Evolutionary conservation across 1,140 invertebrate genomes (phyloP).

Genomic region (Drosophila athabasca): DNA sequence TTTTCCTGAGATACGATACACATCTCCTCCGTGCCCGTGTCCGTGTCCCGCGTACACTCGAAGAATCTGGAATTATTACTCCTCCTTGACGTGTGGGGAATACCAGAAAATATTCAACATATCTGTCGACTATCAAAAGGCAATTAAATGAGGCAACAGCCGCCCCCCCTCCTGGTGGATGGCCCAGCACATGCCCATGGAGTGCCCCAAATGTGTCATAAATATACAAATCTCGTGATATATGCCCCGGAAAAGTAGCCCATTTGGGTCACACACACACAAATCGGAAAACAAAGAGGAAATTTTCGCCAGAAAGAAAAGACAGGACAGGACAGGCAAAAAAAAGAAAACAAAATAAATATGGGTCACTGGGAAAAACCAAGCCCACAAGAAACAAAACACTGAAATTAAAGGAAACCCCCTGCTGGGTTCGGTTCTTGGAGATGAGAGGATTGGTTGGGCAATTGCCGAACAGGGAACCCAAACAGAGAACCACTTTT

Average conservation of each 20-base stretch:
- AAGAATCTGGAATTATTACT: conserved; percentile 22
- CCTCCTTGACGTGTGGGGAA: conserved; percentile 43
- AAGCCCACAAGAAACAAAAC: conserved; percentile 14
- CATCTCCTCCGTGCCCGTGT: not conserved
- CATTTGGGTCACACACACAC: conserved; percentile 12
- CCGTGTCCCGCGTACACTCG: conserved; percentile 12
- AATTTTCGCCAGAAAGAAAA: conserved; percentile 26
- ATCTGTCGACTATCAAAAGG: conserved; percentile 51
- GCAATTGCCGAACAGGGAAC: not conserved
- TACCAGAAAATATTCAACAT: not conserved
- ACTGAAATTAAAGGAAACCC: not conserved
- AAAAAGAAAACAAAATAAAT: conserved; percentile 31
- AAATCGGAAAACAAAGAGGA: conserved; percentile 15
- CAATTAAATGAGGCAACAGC: conserved; percentile 40
- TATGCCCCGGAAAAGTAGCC: conserved; percentile 22
- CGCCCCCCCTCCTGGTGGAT: conserved; percentile 1
- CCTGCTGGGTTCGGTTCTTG: conserved; percentile 31
- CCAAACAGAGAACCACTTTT: conserved; percentile 1
- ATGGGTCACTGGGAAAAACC: conserved; percentile 31
- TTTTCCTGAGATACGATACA: conserved; percentile 4
- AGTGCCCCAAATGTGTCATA: conserved; percentile 63
- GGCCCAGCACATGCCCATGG: conserved; percentile 9
- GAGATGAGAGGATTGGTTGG: not conserved
- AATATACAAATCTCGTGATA: conserved; percentile 48
- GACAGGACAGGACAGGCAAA: conserved; percentile 42